phyloP scores from a whole-genome alignment of 2,797 vertebrate genomes.

The Chelmon rostratus region DNA sequence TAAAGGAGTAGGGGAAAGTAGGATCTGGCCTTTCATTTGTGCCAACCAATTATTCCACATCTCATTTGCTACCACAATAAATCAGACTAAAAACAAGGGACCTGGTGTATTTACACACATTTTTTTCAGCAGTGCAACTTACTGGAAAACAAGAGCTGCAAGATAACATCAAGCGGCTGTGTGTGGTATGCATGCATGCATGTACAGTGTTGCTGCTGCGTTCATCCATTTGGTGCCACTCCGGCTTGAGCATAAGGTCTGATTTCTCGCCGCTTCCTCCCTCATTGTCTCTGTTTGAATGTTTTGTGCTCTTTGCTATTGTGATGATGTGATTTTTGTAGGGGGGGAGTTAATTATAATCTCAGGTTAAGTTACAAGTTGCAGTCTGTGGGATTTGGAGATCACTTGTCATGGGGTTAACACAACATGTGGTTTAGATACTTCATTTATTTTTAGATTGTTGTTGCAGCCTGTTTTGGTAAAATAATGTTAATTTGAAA shows the following conservation, averaged over 20 bases:
- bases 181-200: slow-evolving; percentile 52
- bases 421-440: not conserved
- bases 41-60: slow-evolving; percentile 65
- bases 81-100: slow-evolving; percentile 63
- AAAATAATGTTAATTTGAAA: slow-evolving; percentile 9
- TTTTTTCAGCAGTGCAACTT: slow-evolving; percentile 67
- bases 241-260: slow-evolving; percentile 38
- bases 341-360: slow-evolving; percentile 31
- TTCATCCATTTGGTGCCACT: slow-evolving; percentile 35
- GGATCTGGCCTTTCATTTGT: slow-evolving; percentile 18
- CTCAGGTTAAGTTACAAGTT: slow-evolving; percentile 28
- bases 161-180: slow-evolving; percentile 75
- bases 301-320: slow-evolving; percentile 38
- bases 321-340: slow-evolving; percentile 14
- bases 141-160: slow-evolving; percentile 69
- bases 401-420: not conserved
- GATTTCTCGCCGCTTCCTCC: slow-evolving; percentile 19
- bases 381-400: slow-evolving; percentile 15
- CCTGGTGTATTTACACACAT: slow-evolving; percentile 32
- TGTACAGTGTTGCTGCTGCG: slow-evolving; percentile 15
- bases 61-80: slow-evolving; percentile 71
- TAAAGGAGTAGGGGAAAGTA: not conserved
- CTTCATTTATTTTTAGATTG: slow-evolving; percentile 8
- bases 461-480: not conserved
- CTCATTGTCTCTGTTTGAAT: slow-evolving; percentile 43